These are phyloP conservation scores for Mastomys coucha DNA, from an alignment of 2,113 vertebrate species.

Conservation along the genomic window DNA sequence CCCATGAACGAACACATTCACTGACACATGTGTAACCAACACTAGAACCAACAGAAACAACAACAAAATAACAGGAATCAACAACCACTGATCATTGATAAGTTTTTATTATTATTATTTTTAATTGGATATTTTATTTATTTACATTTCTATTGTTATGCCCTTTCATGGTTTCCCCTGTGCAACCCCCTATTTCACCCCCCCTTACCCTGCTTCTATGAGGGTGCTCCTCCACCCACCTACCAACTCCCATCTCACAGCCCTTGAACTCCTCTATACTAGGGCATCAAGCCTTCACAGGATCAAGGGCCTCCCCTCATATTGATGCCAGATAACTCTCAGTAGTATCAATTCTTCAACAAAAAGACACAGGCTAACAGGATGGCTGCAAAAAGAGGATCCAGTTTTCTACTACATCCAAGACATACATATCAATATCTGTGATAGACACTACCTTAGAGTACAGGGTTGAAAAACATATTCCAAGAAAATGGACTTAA, in stretches of 20 bases:
- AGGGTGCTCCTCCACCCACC: too few relatives aligned
- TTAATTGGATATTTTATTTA: too few relatives aligned
- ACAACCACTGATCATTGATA: background rate
- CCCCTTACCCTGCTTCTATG: too few relatives aligned
- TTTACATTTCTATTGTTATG: too few relatives aligned
- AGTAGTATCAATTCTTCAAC: background rate
- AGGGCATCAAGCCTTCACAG: too few relatives aligned
- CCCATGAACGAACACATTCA: background rate
- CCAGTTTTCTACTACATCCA: background rate
- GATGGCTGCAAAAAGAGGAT: background rate
- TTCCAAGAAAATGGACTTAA: background rate
- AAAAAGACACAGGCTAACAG: background rate
- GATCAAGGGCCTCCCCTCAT: too few relatives aligned
- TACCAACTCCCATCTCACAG: too few relatives aligned
- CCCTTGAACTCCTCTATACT: too few relatives aligned
- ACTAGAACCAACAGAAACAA: background rate
- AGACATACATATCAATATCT: background rate
- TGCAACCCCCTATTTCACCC: too few relatives aligned
- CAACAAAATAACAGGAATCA: background rate
- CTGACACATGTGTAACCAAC: background rate
- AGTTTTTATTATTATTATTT: background rate
- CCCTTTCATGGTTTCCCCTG: too few relatives aligned
- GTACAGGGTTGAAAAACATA: background rate
- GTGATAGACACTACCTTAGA: background rate
- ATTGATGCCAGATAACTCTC: background rate